Evolutionary conservation across 2,113 vertebrate species (phyloP).

Genomic region (Paraplagusia blochii): DNA sequence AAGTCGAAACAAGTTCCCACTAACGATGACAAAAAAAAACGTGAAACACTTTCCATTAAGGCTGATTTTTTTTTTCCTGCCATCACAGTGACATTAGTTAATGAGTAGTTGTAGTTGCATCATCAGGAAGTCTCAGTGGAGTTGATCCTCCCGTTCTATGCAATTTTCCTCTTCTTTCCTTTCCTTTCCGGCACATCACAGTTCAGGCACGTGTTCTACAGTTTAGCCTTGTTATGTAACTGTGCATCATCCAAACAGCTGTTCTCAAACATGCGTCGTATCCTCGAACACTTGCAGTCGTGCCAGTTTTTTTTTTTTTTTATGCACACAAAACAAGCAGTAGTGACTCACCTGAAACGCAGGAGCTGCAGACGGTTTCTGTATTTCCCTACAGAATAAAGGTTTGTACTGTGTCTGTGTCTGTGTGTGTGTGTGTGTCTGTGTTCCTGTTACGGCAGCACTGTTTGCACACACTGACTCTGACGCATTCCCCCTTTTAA

Average conservation of each 20-base stretch:
- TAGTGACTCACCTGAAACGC: conserved; percentile 52
- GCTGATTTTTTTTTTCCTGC: too few relatives aligned
- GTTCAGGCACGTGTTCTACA: conserved; percentile 19
- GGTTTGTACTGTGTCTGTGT: conserved; percentile 9
- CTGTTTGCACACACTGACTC: conserved; percentile 57
- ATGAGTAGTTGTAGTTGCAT: conserved; percentile 18
- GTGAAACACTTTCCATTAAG: too few relatives aligned
- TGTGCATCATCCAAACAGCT: background rate
- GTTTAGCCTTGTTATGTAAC: background rate
- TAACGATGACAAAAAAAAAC: too few relatives aligned
- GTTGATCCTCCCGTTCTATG: background rate
- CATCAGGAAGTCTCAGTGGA: conserved; percentile 25
- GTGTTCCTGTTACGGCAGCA: conserved; percentile 31
- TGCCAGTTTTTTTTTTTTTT: conserved; percentile 11
- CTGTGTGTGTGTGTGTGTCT: conserved; percentile 11
- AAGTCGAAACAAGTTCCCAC: too few relatives aligned
- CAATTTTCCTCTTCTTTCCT: too few relatives aligned
- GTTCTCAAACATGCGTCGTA: background rate
- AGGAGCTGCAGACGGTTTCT: conserved; percentile 18
- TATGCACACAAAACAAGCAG: conserved; percentile 14
- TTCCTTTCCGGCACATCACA: too few relatives aligned
- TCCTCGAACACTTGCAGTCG: conserved; percentile 33
- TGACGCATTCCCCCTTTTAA: conserved; percentile 58
- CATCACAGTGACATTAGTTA: too few relatives aligned
- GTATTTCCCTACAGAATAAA: conserved; percentile 29